Base-by-base conservation (phyloP, 2,888 invertebrate species). In the Gastracanthus pulcherrimus region DNA sequence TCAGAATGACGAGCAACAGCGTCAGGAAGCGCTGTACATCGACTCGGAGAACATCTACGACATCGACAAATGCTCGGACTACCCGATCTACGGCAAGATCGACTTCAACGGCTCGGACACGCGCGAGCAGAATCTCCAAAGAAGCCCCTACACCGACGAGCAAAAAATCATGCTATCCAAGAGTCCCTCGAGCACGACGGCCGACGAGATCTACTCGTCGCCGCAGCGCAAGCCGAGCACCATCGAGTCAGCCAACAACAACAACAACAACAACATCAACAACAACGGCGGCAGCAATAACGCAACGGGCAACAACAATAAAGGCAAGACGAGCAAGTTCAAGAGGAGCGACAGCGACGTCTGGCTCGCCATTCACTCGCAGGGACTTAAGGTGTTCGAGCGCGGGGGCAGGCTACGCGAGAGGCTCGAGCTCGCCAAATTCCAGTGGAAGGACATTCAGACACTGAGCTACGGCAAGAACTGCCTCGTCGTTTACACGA, bases 401-500 rank as follows among this genome's bases (percentile, higher is more conserved):
- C 89, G 92, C n/a, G 90, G 90, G 3, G 89, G 89, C 13, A 87
- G 88, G 13, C 87, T 90, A 2, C 82, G 88, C 2, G 90, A 92
- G 60, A 87, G 90, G 79, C 82, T 84, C 3, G 89, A 91, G 69
- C 82, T 91, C n/a, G 89, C 90, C 4, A 88, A 90, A 83, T 94
- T 94, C 87, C 93, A 93, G 85, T 96, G 96, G 96, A 94, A 94
- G 86, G 94, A 95, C 85, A 96, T 96, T 86, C 95, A 96, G 87
- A 96, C 95, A 84, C 93, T 96, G 84, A 95, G 95, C 87, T 96
- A 95, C 88, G 95, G 95, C 87, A 96, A 96, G 89, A 95, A 94
- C 87, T 95, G 94, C 84, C 92, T 96, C 58, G 93, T 95, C 9
- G 93, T 94, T 87, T 90, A 92, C 90, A 88, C 94, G 45, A 93